Evolutionary conservation across 2,888 invertebrate genomes (phyloP).

Genomic region (Torymus tubicola): DNA sequence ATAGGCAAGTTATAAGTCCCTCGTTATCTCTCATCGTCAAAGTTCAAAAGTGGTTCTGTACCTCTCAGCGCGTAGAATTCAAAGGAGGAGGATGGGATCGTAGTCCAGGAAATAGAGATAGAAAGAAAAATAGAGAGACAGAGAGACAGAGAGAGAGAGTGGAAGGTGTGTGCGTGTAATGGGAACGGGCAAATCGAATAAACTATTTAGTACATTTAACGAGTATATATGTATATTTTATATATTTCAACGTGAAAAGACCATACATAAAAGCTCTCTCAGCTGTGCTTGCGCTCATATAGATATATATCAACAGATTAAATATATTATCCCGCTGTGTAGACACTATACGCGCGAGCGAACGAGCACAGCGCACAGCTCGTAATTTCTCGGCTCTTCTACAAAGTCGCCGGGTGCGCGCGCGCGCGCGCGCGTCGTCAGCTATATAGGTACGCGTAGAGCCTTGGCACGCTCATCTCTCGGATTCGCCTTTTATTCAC

Average conservation of each 20-base stretch:
- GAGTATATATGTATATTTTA: slow-evolving; percentile 21
- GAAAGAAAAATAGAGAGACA: neutral
- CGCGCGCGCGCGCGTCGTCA: too few species aligned
- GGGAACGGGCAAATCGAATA: slow-evolving; percentile 30
- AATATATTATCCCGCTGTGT: too few species aligned
- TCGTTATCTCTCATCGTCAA: neutral
- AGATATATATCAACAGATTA: too few species aligned
- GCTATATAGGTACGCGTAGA: too few species aligned
- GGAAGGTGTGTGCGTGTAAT: slow-evolving; percentile 10
- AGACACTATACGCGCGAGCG: too few species aligned
- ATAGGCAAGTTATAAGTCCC: slow-evolving; percentile 13
- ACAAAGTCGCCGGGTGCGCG: too few species aligned
- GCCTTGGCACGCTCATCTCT: too few species aligned
- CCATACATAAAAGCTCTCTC: slow-evolving; percentile 49
- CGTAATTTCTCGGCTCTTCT: slow-evolving; percentile 1
- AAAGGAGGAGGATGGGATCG: too few species aligned
- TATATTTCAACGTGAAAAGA: slow-evolving; percentile 52
- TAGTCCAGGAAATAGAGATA: too few species aligned
- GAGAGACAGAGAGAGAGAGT: slow-evolving; percentile 12
- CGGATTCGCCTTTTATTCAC: too few species aligned
- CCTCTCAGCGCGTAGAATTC: neutral
- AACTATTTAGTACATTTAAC: slow-evolving; percentile 28
- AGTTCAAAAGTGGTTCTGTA: slow-evolving; percentile 26
- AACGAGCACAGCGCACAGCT: neutral
- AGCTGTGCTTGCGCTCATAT: slow-evolving; percentile 8